A percentile compares a stretch with the other conserved stretches of the same genome.
Evolutionary conservation across 2,113 vertebrate species (phyloP).

Genomic region (Smithornis capensis): DNA sequence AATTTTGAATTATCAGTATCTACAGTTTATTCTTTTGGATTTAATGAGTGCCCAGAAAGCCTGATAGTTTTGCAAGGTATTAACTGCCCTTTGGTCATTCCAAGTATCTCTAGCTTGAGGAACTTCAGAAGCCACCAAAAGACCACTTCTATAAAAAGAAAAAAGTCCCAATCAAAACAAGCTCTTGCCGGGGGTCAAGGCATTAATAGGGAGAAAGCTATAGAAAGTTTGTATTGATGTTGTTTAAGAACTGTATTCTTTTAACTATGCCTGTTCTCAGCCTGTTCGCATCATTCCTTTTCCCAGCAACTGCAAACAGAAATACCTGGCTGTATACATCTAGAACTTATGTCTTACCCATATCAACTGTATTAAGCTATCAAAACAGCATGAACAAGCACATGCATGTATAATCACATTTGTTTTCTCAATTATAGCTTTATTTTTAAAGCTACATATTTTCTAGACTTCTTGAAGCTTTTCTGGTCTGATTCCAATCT

Average conservation of each 20-base stretch:
- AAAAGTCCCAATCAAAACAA: not conserved
- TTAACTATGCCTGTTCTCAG: not conserved
- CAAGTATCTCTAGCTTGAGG: not conserved
- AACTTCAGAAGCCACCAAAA: not conserved
- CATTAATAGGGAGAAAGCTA: not conserved
- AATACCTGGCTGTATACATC: not conserved
- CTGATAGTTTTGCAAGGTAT: not conserved
- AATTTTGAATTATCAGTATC: conserved; percentile 16
- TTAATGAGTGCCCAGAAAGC: not conserved
- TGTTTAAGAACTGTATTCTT: not conserved
- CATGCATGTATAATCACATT: not conserved
- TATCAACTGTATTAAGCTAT: not conserved
- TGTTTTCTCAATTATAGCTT: not conserved
- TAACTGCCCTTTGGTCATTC: not conserved
- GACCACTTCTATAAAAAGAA: not conserved
- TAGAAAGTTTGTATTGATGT: fast-evolving
- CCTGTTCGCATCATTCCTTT: not conserved
- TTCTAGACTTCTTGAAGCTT: not conserved
- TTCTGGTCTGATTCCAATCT: not conserved
- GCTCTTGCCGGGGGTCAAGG: not conserved
- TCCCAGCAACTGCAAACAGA: not conserved
- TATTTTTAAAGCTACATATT: not conserved
- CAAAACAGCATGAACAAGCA: not conserved
- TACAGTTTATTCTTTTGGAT: not conserved
- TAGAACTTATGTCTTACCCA: not conserved